A percentile compares a stretch with the other conserved stretches of the same genome.
Conservation (phyloP, 2,113 vertebrate genomes). For the Pristiophorus japonicus region DNA sequence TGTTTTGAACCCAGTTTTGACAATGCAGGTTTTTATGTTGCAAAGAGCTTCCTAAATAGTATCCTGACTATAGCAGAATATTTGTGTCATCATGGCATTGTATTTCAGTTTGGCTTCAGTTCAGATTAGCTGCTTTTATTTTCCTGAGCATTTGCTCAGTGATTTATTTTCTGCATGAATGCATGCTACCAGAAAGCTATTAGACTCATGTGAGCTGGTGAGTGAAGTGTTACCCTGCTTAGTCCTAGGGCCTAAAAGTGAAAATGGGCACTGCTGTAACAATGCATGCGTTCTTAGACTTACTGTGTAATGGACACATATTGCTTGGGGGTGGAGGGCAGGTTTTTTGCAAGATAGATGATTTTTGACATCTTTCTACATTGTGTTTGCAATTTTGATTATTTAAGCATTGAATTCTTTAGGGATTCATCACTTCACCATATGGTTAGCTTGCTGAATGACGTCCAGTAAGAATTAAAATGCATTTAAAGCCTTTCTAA, state of each 20-base stretch:
- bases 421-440: background rate
- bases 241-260: background rate
- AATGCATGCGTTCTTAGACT: background rate
- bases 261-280: background rate
- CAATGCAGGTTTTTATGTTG: background rate
- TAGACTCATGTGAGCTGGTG: conserved; percentile 36
- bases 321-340: background rate
- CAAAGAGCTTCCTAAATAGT: conserved; percentile 6
- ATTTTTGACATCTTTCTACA: background rate
- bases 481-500: conserved; percentile 12
- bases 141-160: conserved; percentile 39
- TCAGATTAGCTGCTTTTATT: conserved; percentile 42
- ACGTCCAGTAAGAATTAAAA: background rate
- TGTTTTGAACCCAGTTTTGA: background rate
- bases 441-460: background rate
- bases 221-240: background rate
- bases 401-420: background rate
- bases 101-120: conserved; percentile 42
- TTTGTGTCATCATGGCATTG: conserved; percentile 52
- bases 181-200: conserved; percentile 43
- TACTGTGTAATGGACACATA: background rate
- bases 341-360: background rate
- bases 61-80: conserved; percentile 45
- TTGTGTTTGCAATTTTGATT: background rate
- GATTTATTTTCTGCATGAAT: conserved; percentile 48